Evolutionary conservation across 1,140 invertebrate species (phyloP).

Genomic region (Gryllus bimaculatus): DNA sequence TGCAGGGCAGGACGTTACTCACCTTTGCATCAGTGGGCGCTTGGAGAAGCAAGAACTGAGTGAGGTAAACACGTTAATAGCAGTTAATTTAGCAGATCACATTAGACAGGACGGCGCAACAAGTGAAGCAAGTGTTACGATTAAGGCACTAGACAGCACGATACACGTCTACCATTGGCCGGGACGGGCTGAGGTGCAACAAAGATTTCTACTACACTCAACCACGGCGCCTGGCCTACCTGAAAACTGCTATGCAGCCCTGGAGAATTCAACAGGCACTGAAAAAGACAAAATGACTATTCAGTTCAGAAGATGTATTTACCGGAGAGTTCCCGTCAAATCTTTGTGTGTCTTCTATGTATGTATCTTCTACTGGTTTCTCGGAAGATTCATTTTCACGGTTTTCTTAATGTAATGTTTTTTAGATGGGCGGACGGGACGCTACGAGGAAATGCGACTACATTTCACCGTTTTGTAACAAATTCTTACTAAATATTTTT

Average conservation of each 20-base stretch:
- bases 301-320: background rate
- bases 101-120: background rate
- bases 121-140: background rate
- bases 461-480: too few species aligned
- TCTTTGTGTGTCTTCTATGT: too few species aligned
- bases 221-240: background rate
- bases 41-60: background rate
- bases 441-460: too few species aligned
- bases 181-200: background rate
- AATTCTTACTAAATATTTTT: too few species aligned
- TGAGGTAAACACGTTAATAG: background rate
- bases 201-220: background rate
- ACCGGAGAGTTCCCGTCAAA: too few species aligned
- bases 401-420: too few species aligned
- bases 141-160: background rate
- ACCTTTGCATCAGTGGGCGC: background rate
- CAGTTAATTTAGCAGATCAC: background rate
- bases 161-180: background rate
- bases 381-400: too few species aligned
- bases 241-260: conserved; percentile 3
- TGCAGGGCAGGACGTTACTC: background rate
- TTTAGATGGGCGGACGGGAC: too few species aligned
- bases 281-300: background rate
- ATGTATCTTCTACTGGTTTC: too few species aligned
- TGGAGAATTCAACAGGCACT: conserved; percentile 3